Conservation (phyloP, 2,113 vertebrate genomes). For the Todiramphus saurophagus region DNA sequence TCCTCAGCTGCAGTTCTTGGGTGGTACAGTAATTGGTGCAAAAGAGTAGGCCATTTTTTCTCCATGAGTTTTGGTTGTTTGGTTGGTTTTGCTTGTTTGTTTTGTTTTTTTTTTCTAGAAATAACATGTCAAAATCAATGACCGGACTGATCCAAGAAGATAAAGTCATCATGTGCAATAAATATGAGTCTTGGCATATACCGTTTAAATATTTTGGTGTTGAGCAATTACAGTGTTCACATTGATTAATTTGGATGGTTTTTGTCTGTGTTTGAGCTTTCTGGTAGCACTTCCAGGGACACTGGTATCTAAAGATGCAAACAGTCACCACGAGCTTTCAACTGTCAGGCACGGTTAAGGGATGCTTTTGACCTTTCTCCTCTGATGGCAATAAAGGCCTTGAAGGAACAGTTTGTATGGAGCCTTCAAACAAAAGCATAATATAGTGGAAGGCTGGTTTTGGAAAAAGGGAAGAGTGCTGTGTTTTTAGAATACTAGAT, state of each 20-base stretch:
- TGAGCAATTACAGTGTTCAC: not conserved
- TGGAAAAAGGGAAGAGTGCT: not conserved
- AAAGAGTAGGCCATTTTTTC: not conserved
- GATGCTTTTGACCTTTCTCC: not conserved
- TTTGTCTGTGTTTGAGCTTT: not conserved
- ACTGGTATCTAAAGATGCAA: not conserved
- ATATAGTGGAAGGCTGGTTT: not conserved
- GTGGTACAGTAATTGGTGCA: not conserved
- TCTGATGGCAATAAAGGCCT: not conserved
- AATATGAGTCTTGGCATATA: not conserved
- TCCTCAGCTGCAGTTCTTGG: not conserved
- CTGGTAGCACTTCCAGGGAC: not conserved
- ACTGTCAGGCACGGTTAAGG: not conserved
- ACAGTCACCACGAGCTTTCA: not conserved
- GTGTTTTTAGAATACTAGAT: not conserved
- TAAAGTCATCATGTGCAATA: not conserved
- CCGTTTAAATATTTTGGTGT: not conserved
- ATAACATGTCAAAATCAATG: not conserved
- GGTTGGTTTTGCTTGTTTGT: not conserved
- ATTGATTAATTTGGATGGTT: not conserved
- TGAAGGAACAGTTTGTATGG: not conserved
- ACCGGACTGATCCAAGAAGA: not conserved
- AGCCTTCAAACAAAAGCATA: not conserved
- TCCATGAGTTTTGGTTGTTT: not conserved
- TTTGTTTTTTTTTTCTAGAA: not conserved